phyloP scores from a whole-genome alignment of 2,797 vertebrate species.

The Percopsis omiscomaycus region DNA sequence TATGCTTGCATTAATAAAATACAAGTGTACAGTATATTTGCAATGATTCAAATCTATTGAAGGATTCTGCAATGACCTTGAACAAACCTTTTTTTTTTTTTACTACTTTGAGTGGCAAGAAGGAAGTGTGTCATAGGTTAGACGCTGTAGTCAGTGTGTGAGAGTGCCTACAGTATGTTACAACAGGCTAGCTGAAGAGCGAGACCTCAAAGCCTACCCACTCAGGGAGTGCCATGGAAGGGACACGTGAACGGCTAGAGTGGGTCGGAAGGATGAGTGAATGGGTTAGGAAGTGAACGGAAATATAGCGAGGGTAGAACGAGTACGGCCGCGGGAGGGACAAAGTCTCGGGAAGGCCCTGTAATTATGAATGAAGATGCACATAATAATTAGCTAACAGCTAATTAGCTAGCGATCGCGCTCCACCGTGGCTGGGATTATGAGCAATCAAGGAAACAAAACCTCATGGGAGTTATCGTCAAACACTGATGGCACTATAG shows the following conservation, averaged over 20 bases:
- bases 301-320: neutral
- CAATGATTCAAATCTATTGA: slow-evolving; percentile 54
- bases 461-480: slow-evolving; percentile 30
- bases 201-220: slow-evolving; percentile 45
- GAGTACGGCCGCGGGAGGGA: slow-evolving; percentile 4
- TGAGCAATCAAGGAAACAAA: slow-evolving; percentile 51
- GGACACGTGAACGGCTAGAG: slow-evolving; percentile 43
- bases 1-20: too few species aligned
- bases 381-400: slow-evolving; percentile 52
- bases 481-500: slow-evolving; percentile 44
- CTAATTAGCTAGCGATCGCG: slow-evolving; percentile 58
- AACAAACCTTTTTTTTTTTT: slow-evolving; percentile 31
- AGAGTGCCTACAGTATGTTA: slow-evolving; percentile 32
- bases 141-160: slow-evolving; percentile 40
- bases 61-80: slow-evolving; percentile 61
- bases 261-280: slow-evolving; percentile 26
- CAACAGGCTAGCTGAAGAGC: slow-evolving; percentile 48
- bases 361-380: slow-evolving; percentile 54
- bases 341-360: slow-evolving; percentile 27
- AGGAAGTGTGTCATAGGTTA: slow-evolving; percentile 32
- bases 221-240: slow-evolving; percentile 63
- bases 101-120: slow-evolving; percentile 39
- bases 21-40: too few species aligned
- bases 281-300: slow-evolving; percentile 14
- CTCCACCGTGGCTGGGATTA: slow-evolving; percentile 40